Percentiles rank a stretch among this genome's conserved stretches.
Evolutionary conservation across 1,140 invertebrate genomes (phyloP).

Genomic region (Mycetomoellerius zeteki): DNA sequence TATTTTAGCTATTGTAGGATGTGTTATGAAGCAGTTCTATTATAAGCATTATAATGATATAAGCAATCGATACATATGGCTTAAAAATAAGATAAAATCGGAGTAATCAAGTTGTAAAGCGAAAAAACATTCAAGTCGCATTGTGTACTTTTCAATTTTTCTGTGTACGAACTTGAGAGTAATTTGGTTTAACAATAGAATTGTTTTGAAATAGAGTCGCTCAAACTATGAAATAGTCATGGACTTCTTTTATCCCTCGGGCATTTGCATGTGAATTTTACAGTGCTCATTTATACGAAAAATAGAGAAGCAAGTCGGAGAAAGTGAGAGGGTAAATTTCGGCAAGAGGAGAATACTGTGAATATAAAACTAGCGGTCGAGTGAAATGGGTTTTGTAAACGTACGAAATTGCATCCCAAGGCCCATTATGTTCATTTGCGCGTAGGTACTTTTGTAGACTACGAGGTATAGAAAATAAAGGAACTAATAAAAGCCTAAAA

Average conservation of each 20-base stretch:
- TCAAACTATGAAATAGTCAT: slow-evolving; percentile 19
- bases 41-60: slow-evolving; percentile 1
- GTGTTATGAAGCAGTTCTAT: neutral
- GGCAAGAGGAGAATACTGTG: slow-evolving; percentile 5
- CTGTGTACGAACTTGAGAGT: neutral
- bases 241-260: slow-evolving; percentile 24
- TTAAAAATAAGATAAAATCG: slow-evolving; percentile 2
- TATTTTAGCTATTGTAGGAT: neutral
- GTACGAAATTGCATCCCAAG: slow-evolving; percentile 47
- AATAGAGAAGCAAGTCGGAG: slow-evolving; percentile 12
- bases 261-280: slow-evolving; percentile 35
- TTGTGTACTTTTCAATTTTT: neutral
- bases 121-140: neutral
- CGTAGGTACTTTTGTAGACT: slow-evolving; percentile 12
- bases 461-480: neutral
- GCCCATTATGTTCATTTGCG: slow-evolving; percentile 40
- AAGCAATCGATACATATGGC: neutral
- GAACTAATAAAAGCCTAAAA: neutral
- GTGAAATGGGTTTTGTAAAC: slow-evolving; percentile 54
- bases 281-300: slow-evolving; percentile 54
- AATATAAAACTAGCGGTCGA: slow-evolving; percentile 46
- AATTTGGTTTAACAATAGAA: neutral
- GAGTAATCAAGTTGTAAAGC: neutral
- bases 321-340: slow-evolving; percentile 41
- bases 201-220: neutral